Conservation (phyloP, 2,113 vertebrate genomes). For the Cranoglanis bouderius region DNA sequence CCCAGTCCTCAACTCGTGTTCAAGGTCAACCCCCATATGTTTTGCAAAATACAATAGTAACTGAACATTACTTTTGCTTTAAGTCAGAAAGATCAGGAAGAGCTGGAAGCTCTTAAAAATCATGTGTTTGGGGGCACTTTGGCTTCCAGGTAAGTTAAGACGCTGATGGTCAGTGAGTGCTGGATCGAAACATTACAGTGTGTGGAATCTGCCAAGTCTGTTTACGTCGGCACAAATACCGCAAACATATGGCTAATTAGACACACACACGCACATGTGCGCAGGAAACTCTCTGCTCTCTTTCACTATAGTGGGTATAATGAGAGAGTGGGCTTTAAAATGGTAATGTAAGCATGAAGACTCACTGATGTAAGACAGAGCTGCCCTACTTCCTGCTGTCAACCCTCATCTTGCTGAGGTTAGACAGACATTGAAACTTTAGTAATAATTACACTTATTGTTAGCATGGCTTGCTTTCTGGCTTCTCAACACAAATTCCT, state of each 20-base stretch:
- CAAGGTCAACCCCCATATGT: neutral
- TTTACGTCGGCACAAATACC: neutral
- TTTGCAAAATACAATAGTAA: neutral
- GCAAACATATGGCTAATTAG: neutral
- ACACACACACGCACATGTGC: neutral
- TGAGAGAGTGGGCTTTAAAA: conserved; percentile 63
- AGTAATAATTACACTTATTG: conserved; percentile 66
- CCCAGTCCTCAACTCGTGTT: neutral
- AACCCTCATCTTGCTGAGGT: conserved; percentile 44
- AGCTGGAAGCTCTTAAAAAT: neutral
- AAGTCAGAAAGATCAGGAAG: too few species aligned
- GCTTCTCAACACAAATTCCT: conserved; percentile 19
- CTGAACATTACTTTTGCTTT: neutral
- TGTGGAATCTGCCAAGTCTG: neutral
- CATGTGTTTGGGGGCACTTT: neutral
- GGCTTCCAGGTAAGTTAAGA: neutral
- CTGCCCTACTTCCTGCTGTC: conserved; percentile 53
- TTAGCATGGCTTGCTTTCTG: conserved; percentile 52
- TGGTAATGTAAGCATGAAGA: conserved; percentile 61
- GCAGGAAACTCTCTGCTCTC: neutral
- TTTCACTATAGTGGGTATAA: conserved; percentile 53
- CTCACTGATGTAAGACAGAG: conserved; percentile 63
- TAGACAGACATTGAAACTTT: conserved; percentile 54
- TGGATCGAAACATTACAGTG: neutral
- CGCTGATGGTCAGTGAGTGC: neutral